Conservation (phyloP, 2,888 invertebrate species). For the Tachina fera region DNA sequence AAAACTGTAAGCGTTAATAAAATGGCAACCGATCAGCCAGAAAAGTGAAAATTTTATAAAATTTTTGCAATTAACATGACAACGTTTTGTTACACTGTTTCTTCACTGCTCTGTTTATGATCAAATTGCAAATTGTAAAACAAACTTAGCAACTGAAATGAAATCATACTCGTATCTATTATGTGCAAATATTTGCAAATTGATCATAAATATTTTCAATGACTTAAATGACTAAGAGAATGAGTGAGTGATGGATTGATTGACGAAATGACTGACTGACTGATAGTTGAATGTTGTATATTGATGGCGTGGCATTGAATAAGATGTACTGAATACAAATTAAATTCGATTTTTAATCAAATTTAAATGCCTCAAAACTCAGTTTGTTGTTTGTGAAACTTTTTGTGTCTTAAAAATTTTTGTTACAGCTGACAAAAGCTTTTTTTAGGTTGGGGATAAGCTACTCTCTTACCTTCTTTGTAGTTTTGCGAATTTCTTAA, state of each 20-base stretch:
- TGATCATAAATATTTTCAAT: conserved; percentile 47
- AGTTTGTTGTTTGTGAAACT: not conserved
- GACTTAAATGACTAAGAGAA: conserved; percentile 21
- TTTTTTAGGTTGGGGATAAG: not conserved
- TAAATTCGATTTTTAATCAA: not conserved
- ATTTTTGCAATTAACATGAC: conserved; percentile 30
- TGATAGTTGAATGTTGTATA: conserved; percentile 36
- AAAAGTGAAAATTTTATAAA: conserved; percentile 34
- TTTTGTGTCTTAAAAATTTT: not conserved
- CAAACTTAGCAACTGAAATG: conserved; percentile 28
- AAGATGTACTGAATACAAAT: conserved; percentile 15
- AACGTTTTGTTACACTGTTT: not conserved
- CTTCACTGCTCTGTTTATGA: not conserved
- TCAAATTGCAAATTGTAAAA: conserved; percentile 24
- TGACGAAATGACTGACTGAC: conserved; percentile 13
- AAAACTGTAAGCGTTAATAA: conserved; percentile 16
- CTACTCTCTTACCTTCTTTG: not conserved
- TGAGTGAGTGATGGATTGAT: conserved; percentile 15
- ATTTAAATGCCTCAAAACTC: not conserved
- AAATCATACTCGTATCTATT: conserved; percentile 1
- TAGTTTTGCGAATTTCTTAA: not conserved
- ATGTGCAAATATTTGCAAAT: conserved; percentile 9
- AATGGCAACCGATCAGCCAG: conserved; percentile 1
- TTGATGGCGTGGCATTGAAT: conserved; percentile 32
- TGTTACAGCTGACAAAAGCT: not conserved